phyloP scores from a whole-genome alignment of 2,888 invertebrate species.

The Diadegma fenestrale region DNA sequence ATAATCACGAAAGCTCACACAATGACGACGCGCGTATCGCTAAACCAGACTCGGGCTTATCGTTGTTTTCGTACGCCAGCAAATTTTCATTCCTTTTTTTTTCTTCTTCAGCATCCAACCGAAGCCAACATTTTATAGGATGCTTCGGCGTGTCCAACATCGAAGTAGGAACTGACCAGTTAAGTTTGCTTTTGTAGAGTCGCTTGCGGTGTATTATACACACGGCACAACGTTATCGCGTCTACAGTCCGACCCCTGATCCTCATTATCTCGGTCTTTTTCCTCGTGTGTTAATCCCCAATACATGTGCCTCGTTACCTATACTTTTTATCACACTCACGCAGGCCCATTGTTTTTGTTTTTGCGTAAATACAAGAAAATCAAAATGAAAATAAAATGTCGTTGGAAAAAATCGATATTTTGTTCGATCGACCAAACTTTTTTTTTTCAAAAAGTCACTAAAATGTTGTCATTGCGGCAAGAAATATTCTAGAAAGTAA shows the following conservation, averaged over 20 bases:
- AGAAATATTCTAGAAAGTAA: too few relatives aligned
- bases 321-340: neutral
- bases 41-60: constrained; percentile 1
- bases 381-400: too few relatives aligned
- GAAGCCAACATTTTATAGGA: constrained; percentile 40
- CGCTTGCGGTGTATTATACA: constrained; percentile 50
- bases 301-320: neutral
- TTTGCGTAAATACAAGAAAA: neutral
- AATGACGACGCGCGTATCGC: neutral
- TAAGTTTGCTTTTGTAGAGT: constrained; percentile 59
- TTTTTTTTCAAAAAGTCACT: too few relatives aligned
- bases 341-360: neutral
- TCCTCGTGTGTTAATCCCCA: constrained; percentile 33
- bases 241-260: constrained; percentile 75
- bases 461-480: too few relatives aligned
- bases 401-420: too few relatives aligned
- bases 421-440: too few relatives aligned
- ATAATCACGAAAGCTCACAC: neutral
- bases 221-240: constrained; percentile 53
- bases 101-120: neutral
- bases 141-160: constrained; percentile 58
- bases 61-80: constrained; percentile 6
- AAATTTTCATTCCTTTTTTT: constrained; percentile 14
- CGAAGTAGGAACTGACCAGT: constrained; percentile 76
- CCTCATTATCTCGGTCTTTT: constrained; percentile 71